Evolutionary conservation across 2,113 vertebrate genomes (phyloP).

Genomic region (Podarcis raffonei): DNA sequence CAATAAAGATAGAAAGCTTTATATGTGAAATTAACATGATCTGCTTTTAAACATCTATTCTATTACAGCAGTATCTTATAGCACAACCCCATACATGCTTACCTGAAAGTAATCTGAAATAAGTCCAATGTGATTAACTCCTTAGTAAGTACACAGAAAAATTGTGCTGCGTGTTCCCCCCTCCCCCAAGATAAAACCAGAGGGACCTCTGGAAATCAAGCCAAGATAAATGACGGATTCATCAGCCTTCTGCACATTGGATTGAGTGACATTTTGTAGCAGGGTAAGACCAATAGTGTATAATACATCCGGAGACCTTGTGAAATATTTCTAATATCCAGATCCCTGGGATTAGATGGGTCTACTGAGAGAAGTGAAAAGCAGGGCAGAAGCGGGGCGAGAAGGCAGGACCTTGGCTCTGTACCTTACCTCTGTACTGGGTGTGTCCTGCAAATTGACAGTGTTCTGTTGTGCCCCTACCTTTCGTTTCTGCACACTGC

Average conservation of each 20-base stretch:
- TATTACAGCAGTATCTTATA: not conserved
- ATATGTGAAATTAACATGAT: not conserved
- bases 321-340: not conserved
- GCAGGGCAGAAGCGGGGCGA: not conserved
- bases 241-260: constrained; percentile 14
- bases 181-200: not conserved
- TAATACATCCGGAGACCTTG: not conserved
- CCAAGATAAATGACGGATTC: constrained; percentile 15
- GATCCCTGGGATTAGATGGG: not conserved
- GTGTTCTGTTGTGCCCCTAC: not conserved
- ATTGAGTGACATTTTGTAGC: not conserved
- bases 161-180: not conserved
- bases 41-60: constrained; percentile 24
- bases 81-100: not conserved
- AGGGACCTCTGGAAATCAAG: not conserved
- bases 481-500: not conserved
- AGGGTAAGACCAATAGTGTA: not conserved
- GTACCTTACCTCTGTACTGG: not conserved
- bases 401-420: too few relatives aligned
- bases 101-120: not conserved
- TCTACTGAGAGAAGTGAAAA: not conserved
- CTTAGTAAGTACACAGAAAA: not conserved
- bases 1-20: not conserved
- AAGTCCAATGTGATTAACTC: not conserved
- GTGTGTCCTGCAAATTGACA: not conserved